phyloP scores from a whole-genome alignment of 2,888 invertebrate genomes.

The Agrochola lota region DNA sequence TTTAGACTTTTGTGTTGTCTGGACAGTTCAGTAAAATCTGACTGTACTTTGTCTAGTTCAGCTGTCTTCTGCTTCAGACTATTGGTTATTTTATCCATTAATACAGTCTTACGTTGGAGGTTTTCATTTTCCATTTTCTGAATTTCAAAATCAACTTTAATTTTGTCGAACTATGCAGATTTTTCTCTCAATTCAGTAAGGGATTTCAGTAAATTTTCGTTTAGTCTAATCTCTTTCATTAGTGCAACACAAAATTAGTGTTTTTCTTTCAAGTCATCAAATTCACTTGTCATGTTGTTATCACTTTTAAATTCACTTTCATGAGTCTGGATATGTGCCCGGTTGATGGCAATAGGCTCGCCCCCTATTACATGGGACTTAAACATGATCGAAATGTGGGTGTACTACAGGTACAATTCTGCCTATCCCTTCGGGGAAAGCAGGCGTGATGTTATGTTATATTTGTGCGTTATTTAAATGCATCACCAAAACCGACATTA shows the following conservation, averaged over 20 bases:
- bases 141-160: slow-evolving; percentile 85
- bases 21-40: slow-evolving; percentile 80
- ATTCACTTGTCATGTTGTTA: too few relatives aligned
- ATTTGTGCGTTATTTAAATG: neutral
- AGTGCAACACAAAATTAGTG: too few relatives aligned
- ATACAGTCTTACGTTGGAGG: slow-evolving; percentile 81
- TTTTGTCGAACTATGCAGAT: slow-evolving; percentile 78
- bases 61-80: slow-evolving; percentile 83
- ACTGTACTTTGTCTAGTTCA: slow-evolving; percentile 82
- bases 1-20: slow-evolving; percentile 83
- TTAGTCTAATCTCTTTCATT: slow-evolving; percentile 82
- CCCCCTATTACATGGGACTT: neutral
- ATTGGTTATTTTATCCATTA: slow-evolving; percentile 84
- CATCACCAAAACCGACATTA: neutral
- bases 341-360: neutral
- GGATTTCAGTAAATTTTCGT: slow-evolving; percentile 81
- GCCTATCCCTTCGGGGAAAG: too few relatives aligned
- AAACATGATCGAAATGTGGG: too few relatives aligned
- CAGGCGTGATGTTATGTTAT: neutral
- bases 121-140: slow-evolving; percentile 86
- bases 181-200: slow-evolving; percentile 83
- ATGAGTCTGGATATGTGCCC: too few relatives aligned
- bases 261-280: too few relatives aligned
- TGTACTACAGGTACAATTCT: neutral
- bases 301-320: too few relatives aligned